phyloP scores from a whole-genome alignment of 2,888 invertebrate species.

The Nebria brevicollis region DNA sequence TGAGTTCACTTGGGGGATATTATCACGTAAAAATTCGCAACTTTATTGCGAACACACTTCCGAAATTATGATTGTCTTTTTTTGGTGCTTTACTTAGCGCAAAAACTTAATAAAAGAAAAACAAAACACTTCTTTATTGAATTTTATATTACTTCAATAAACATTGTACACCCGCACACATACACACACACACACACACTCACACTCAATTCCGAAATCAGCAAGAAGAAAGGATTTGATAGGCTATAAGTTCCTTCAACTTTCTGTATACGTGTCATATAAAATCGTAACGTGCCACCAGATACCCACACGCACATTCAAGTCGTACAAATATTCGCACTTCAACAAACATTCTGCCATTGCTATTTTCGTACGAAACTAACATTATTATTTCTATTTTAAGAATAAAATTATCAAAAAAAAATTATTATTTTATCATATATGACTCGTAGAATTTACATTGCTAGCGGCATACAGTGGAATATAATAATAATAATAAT shows the following conservation, averaged over 20 bases:
- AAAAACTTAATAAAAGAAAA: background rate
- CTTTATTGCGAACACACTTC: slow-evolving; percentile 22
- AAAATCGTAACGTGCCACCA: background rate
- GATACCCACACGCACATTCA: background rate
- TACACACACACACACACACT: background rate
- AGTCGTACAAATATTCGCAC: background rate
- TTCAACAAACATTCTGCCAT: no score
- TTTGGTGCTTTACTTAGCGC: background rate
- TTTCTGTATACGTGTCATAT: background rate
- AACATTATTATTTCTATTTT: no score
- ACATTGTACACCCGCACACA: background rate
- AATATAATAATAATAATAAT: background rate
- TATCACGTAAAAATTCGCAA: slow-evolving; percentile 23
- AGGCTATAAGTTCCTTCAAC: slow-evolving; percentile 1
- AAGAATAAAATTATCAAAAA: no score
- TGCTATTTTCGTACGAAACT: no score
- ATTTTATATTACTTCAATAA: background rate
- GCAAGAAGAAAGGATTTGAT: background rate
- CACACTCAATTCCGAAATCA: background rate
- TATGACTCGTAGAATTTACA: no score
- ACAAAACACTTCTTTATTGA: background rate
- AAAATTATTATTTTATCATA: no score
- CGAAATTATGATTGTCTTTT: slow-evolving; percentile 13
- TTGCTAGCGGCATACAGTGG: no score
- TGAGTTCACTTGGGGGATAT: slow-evolving; percentile 17